These are phyloP conservation scores for Luperina nickerlii DNA, from an alignment of 2,888 invertebrate genomes.

Conservation along the genomic window DNA sequence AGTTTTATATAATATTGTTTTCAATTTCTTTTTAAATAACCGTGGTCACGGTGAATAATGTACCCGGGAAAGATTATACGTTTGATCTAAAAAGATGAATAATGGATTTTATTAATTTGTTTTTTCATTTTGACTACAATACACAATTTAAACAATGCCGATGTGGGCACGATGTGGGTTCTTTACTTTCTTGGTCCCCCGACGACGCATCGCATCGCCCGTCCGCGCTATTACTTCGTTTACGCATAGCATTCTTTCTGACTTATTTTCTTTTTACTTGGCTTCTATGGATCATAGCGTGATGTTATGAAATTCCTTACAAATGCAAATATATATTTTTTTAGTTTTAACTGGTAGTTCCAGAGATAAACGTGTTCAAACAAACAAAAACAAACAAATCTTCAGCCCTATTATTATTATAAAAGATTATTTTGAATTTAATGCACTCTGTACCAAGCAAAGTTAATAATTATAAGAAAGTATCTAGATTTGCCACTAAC, in stretches of 20 bases:
- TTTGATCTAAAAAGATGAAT: not conserved
- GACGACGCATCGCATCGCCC: not conserved
- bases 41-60: too few relatives aligned
- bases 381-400: too few relatives aligned
- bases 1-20: constrained; percentile 28
- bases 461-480: too few relatives aligned
- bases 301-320: too few relatives aligned
- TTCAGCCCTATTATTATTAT: too few relatives aligned
- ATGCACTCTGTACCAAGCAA: too few relatives aligned
- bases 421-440: too few relatives aligned
- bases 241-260: not conserved
- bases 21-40: not conserved
- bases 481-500: not conserved
- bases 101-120: not conserved
- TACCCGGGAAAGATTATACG: not conserved
- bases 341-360: too few relatives aligned
- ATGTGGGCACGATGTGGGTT: not conserved
- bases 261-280: not conserved
- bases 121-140: not conserved
- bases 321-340: too few relatives aligned
- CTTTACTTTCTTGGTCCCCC: not conserved
- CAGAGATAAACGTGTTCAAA: too few relatives aligned
- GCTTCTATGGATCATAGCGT: too few relatives aligned
- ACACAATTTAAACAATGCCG: not conserved
- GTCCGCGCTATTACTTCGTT: not conserved